These are phyloP conservation scores for Leptinotarsa peninsularis DNA, from an alignment of 2,888 invertebrate genomes.

Conservation along the genomic window DNA sequence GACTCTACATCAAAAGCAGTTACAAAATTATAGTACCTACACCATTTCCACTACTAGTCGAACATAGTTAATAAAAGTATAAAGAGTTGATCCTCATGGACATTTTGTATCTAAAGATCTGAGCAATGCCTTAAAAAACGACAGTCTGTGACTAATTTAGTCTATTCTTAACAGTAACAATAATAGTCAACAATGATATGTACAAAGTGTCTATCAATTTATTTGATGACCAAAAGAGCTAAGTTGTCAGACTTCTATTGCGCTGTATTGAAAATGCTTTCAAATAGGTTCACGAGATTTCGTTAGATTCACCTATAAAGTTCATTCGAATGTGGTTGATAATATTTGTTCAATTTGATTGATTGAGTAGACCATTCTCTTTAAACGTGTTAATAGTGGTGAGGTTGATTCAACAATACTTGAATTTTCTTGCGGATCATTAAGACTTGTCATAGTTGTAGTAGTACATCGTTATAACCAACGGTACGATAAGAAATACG, in stretches of 20 bases:
- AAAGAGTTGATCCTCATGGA: conserved; percentile 52
- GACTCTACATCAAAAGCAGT: conserved; percentile 53
- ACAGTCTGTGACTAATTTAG: conserved; percentile 59
- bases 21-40: conserved; percentile 50
- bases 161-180: conserved; percentile 60
- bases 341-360: too few relatives aligned
- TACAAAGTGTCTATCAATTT: conserved; percentile 57
- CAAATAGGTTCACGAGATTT: background rate
- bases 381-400: too few relatives aligned
- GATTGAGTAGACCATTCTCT: too few relatives aligned
- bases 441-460: too few relatives aligned
- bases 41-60: conserved; percentile 42
- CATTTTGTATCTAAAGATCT: conserved; percentile 55
- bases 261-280: background rate
- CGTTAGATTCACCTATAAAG: too few relatives aligned
- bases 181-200: conserved; percentile 67
- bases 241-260: conserved; percentile 19
- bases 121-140: conserved; percentile 59
- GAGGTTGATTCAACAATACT: too few relatives aligned
- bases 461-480: too few relatives aligned
- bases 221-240: conserved; percentile 20
- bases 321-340: background rate
- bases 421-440: too few relatives aligned
- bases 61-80: conserved; percentile 54
- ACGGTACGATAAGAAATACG: too few relatives aligned